Conservation (phyloP, 2,888 invertebrate species). For the Urechis unicinctus region DNA sequence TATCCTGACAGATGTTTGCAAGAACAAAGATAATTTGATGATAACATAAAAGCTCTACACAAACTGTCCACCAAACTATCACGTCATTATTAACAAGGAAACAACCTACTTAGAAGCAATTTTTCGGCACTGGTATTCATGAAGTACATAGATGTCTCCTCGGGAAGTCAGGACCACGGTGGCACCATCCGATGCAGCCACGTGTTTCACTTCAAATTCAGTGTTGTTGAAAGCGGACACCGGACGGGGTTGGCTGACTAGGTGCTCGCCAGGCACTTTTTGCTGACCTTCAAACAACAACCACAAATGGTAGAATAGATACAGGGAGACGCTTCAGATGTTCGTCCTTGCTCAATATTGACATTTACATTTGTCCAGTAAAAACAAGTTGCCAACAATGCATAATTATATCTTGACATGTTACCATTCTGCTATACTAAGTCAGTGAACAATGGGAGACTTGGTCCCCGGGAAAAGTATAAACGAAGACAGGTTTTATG, state of each 20-base stretch:
- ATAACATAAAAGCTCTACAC: background rate
- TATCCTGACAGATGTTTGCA: conserved; percentile 12
- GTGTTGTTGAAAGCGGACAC: conserved; percentile 50
- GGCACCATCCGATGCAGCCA: conserved; percentile 64
- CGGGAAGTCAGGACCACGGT: conserved; percentile 61
- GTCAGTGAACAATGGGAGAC: no score
- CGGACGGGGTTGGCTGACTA: conserved; percentile 39
- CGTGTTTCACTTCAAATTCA: conserved; percentile 55
- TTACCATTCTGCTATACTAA: no score
- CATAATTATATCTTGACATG: no score
- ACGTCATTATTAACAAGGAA: background rate
- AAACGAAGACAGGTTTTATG: no score
- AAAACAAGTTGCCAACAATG: background rate
- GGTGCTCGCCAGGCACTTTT: conserved; percentile 44
- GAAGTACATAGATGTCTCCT: conserved; percentile 66
- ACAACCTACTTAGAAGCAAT: conserved; percentile 59
- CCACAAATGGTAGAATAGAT: no score
- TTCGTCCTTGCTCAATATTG: no score
- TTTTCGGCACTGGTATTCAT: conserved; percentile 65
- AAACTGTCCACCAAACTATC: background rate
- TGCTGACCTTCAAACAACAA: conserved; percentile 55
- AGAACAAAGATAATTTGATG: background rate
- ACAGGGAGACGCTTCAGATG: no score
- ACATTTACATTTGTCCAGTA: no score
- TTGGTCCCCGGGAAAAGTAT: no score